Evolutionary conservation across 2,797 vertebrate genomes (phyloP).

Genomic region (Pagetopsis macropterus): DNA sequence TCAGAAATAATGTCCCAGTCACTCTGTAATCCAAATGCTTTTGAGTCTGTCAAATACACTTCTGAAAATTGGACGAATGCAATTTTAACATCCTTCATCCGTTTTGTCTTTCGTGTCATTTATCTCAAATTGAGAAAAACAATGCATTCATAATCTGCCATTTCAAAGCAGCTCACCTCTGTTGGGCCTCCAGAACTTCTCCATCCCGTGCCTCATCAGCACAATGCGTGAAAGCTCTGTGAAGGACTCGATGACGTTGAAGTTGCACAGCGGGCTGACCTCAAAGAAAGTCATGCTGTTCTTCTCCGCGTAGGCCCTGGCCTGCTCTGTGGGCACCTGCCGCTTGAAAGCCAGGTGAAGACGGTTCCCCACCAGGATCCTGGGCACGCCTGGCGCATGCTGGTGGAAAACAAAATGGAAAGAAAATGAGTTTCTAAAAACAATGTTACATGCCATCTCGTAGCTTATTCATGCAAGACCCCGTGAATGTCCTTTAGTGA

Average conservation of each 20-base stretch:
- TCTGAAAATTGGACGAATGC: neutral
- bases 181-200: slow-evolving; percentile 99
- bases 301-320: slow-evolving; percentile 95
- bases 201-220: slow-evolving; percentile 98
- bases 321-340: slow-evolving; percentile 97
- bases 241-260: slow-evolving; percentile 98
- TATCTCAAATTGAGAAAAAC: neutral
- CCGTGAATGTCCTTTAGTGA: too few relatives aligned
- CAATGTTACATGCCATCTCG: neutral
- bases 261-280: slow-evolving; percentile 98
- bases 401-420: slow-evolving; percentile 62
- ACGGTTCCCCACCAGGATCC: slow-evolving; percentile 96
- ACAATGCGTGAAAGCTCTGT: slow-evolving; percentile 97
- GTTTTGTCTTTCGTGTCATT: neutral
- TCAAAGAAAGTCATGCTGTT: slow-evolving; percentile 99
- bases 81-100: neutral
- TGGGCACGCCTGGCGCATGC: slow-evolving; percentile 97
- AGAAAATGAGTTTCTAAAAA: neutral
- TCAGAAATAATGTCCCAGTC: neutral
- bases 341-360: slow-evolving; percentile 97
- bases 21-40: neutral
- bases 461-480: too few relatives aligned
- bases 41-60: neutral
- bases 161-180: slow-evolving; percentile 84
- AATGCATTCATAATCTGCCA: neutral